phyloP scores from a whole-genome alignment of 2,888 invertebrate species.

The Blera fallax region DNA sequence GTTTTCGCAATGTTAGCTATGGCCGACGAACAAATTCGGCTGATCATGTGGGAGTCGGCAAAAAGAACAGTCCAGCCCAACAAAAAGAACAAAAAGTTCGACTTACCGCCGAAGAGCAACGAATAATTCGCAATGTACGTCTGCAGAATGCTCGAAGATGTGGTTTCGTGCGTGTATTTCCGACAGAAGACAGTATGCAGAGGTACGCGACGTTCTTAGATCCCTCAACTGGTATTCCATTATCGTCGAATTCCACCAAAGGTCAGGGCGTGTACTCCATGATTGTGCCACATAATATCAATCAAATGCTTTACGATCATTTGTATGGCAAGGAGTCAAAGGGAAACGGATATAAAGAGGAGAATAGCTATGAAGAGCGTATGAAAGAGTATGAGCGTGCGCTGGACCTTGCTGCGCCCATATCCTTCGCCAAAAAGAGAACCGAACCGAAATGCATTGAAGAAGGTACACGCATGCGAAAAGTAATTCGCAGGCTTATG shows the following conservation, averaged over 20 bases:
- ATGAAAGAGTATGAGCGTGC: constrained; percentile 83
- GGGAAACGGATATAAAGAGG: constrained; percentile 69
- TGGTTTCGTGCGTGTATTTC: constrained; percentile 95
- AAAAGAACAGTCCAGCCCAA: constrained; percentile 40
- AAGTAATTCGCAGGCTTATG: constrained; percentile 82
- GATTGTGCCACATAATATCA: constrained; percentile 87
- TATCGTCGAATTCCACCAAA: constrained; percentile 85
- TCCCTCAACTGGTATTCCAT: constrained; percentile 88
- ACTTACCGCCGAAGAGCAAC: constrained; percentile 89
- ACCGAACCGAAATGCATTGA: constrained; percentile 80
- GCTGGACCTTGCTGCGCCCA: constrained; percentile 77
- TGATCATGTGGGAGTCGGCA: constrained; percentile 82
- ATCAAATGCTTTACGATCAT: constrained; percentile 89
- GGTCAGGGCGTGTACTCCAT: constrained; percentile 84
- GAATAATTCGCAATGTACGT: constrained; percentile 88
- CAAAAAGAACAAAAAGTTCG: constrained; percentile 76
- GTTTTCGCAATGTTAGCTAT: constrained; percentile 81
- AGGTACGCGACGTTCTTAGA: constrained; percentile 91
- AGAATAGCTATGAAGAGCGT: constrained; percentile 79
- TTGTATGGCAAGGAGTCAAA: constrained; percentile 85
- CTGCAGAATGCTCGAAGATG: constrained; percentile 92
- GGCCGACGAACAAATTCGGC: constrained; percentile 89
- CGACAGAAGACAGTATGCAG: constrained; percentile 93
- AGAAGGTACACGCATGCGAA: constrained; percentile 78
- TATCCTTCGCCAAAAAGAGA: constrained; percentile 78